Conservation (phyloP, 30 jellyfish, hydroid and myxozoan genomes). For the Cassiopea xamachana region DNA sequence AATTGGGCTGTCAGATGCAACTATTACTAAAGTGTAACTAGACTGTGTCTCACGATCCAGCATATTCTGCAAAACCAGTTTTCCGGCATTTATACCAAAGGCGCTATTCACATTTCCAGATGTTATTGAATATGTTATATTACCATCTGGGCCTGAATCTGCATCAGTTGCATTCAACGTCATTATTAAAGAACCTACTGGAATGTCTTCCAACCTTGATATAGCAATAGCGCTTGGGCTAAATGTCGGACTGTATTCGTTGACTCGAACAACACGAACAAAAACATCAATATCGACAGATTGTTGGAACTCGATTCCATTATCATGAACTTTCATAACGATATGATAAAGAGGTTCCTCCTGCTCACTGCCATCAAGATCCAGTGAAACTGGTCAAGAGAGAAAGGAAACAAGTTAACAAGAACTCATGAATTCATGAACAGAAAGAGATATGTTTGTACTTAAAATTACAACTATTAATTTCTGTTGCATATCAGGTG, state of each 20-base stretch:
- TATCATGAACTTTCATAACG: conserved; percentile 70
- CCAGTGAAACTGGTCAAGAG: conserved; percentile 57
- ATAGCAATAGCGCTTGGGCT: conserved; percentile 30
- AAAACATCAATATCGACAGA: conserved; percentile 53
- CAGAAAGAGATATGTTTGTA: no score
- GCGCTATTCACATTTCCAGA: conserved; percentile 60
- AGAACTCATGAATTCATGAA: no score
- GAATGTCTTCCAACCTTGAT: conserved; percentile 56
- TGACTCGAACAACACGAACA: conserved; percentile 67
- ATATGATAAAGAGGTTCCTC: conserved; percentile 64
- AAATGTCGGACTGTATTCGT: conserved; percentile 78
- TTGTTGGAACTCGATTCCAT: conserved; percentile 67
- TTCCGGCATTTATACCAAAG: conserved; percentile 40
- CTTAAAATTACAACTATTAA: no score
- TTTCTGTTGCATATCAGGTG: no score
- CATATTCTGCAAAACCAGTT: conserved; percentile 28
- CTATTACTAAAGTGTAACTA: conserved; percentile 49
- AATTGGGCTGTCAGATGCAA: conserved; percentile 65
- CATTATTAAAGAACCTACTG: conserved; percentile 39
- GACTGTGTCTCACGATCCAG: conserved; percentile 80
- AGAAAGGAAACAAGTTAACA: no score
- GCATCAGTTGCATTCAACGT: conserved; percentile 68
- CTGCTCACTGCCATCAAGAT: conserved; percentile 59
- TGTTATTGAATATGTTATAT: conserved; percentile 56
- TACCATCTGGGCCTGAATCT: conserved; percentile 86